Base-by-base conservation (phyloP, 2,113 vertebrate species). In the Cyprinodon tularosa region DNA sequence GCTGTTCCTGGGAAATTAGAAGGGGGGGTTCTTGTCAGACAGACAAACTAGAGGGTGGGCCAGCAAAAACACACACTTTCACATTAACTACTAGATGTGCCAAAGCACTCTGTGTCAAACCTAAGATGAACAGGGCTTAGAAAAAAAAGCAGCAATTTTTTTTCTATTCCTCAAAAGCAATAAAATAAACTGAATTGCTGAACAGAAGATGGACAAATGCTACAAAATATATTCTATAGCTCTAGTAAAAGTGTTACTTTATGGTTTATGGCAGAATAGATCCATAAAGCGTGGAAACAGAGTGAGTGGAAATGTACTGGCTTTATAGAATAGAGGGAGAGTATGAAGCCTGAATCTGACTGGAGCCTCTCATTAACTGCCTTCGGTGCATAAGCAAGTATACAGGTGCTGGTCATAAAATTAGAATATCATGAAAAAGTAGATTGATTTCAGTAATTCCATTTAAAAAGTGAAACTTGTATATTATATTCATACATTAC, bases 291-390 rank as follows among this genome's bases (percentile, higher is more conserved):
- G 39, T 78, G 63, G 39, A 80, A 85, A 66, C 42, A 29, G 68
- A 53, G 77, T 47, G 74, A 89, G 88, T 92, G 92, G 90, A 92
- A 93, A 92, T 89, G 76, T 91, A 92, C 89, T 89, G 89, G 83
- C 87, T 78, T 89, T 84, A 76, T 77, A 72, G 76, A 82, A 74
- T 39, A 68, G 74, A 75, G 72, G 77, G 68, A 76, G 82, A 70
- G 66, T 72, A 70, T 50, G 12, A 74, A 72, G 76, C 81, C 75
- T 61, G 62, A 80, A 85, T 84, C 72, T 91, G 88, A 91, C 89
- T 85, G 88, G 83, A 77, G 76, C 85, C 57, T 88, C 75, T 84
- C 85, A 91, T 90, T 82, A 85, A 83, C 84, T 72, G 76, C 42
- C 66, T 7, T 84, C 82, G 74, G 83, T 85, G 90, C 84, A 93